Base-by-base conservation (phyloP, 2,797 vertebrate species). In the Adelosebastes latens region DNA sequence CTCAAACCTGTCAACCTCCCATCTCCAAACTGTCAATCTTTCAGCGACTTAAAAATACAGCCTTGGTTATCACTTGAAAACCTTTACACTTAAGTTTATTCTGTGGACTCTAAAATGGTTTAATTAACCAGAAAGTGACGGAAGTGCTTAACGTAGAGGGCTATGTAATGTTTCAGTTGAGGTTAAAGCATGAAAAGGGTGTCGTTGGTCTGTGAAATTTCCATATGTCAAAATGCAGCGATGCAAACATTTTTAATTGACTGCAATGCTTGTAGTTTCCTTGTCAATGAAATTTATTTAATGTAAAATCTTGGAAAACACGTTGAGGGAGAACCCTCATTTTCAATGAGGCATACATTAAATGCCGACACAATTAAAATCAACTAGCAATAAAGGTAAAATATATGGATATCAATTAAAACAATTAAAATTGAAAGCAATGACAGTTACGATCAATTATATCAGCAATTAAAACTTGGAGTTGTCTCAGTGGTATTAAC, bases 181-280 rank as follows among this genome's bases (percentile, higher is more conserved):
- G 84, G 69, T 75, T 24, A 68, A 68, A 69, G 63, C 29, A 49
- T 58, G 25, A 83, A 83, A 77, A 59, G 14, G 25, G 56, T 75
- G 52, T 71, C 27, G 18, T 32, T 16, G 8, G 4, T 25, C 11
- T 14, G 13, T 76, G 75, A 83, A 29, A 13, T 77, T 83, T 77
- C 63, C 14, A 46, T 36, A 42, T 34, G 75, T 62, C 29, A 77
- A 77, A 77, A 84, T 39, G 75, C 80, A 88, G 42, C 25, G 25
- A 80, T 79, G 82, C 83, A 82, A 74, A 81, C 60, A 34, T 0
- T 52, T 90, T 81, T 89, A 89, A 91, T 88, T 81, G 79, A 58
- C 55, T 80, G 55, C 32, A 20, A 79, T 52, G 16, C 27, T 71
- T 58, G 6, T 62, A 72, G 73, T 39, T 68, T 85, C 46, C 53